Base-by-base conservation (phyloP, 2,797 vertebrate genomes). In the Acomys russatus region DNA sequence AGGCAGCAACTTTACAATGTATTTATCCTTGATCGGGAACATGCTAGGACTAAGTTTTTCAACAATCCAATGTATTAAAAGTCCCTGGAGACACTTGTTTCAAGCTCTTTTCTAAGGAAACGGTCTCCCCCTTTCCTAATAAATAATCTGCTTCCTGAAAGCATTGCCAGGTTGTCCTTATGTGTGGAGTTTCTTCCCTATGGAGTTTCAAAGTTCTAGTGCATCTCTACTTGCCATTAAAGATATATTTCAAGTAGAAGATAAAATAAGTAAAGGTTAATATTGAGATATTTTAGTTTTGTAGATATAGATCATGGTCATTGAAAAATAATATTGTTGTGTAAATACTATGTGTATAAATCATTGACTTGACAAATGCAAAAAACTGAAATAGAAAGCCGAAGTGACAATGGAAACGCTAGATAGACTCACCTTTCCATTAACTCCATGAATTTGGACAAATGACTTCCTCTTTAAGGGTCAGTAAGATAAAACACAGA, bases 401-500 rank as follows among this genome's bases (percentile, higher is more conserved):
- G 10, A 95, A 80, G 54, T 51, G 11, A 30, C 25, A 33, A 44
- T 78, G 44, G 63, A 70, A 92, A 68, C 35, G 70, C 7, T 82
- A 88, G 61, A 74, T 82, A 88, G 61, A 74, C 63, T 33, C 23
- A 76, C 20, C 22, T 82, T 61, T 86, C 59, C 33, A 28, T 20
- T 44, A 71, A 83, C 25, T 84, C 68, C 51, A 23, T 94, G 61
- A 89, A 63, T 22, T 80, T 92, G 33, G 63, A 63, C 79, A 94
- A 88, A 68, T 94, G 83, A 59, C 68, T 64, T 94, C 12, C 90
- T 10, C 25, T 89, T 80, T 61, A 71, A 74, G 74, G 44, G 61
- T 77, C 61, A 95, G 35, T 56, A 49, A 93, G 96, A 90, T 44
- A 94, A 96, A 96, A 59, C 18, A 85, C 20, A 3, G 6, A 94